Evolutionary conservation across 2,113 vertebrate genomes (phyloP).

Genomic region (Tursiops truncatus): DNA sequence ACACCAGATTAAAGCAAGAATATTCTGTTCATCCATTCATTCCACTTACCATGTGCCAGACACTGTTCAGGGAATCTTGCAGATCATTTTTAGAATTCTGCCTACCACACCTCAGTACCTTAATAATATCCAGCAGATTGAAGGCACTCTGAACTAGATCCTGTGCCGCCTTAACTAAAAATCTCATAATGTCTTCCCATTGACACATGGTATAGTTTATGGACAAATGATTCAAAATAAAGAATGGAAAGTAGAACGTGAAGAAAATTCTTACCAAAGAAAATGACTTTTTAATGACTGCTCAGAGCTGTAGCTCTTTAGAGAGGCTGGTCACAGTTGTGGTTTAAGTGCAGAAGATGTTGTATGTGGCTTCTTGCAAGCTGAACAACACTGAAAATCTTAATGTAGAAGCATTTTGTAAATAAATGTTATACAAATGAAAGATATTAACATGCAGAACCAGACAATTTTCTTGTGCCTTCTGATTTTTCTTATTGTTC

Average conservation of each 20-base stretch:
- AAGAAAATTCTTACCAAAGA: background rate
- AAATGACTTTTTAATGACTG: background rate
- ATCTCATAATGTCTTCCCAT: background rate
- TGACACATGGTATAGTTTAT: background rate
- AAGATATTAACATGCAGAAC: constrained; percentile 29
- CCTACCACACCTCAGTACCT: background rate
- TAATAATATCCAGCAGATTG: background rate
- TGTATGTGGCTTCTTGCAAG: background rate
- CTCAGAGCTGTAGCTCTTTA: background rate
- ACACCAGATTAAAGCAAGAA: background rate
- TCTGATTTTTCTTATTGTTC: constrained; percentile 43
- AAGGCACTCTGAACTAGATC: background rate
- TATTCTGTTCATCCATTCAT: background rate
- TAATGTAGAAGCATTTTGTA: constrained; percentile 6
- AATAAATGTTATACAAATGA: constrained; percentile 6
- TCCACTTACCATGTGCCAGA: background rate
- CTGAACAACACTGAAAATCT: background rate
- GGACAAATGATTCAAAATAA: constrained; percentile 23
- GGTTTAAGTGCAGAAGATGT: background rate
- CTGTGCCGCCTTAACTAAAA: background rate
- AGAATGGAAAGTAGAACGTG: background rate
- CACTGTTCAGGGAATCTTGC: background rate
- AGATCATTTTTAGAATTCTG: background rate
- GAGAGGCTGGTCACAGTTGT: background rate
- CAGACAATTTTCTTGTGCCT: background rate